Conservation (phyloP, 1,140 invertebrate genomes). For the Bombus polaris region DNA sequence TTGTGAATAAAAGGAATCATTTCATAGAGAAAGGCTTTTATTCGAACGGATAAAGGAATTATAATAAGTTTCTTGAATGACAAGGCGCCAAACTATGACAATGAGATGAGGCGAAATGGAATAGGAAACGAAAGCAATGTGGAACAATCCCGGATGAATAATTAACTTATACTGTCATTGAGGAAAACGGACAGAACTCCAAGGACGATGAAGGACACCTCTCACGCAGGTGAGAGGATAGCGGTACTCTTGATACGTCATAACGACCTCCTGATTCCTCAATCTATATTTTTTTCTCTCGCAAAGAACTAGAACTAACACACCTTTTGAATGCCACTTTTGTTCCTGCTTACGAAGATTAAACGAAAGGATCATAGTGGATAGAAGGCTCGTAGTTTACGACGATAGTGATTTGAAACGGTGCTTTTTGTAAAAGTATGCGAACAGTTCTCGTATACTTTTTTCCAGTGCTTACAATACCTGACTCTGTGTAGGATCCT, state of each 20-base stretch:
- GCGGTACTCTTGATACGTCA: constrained; percentile 59
- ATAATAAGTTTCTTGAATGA: background rate
- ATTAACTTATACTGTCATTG: constrained; percentile 48
- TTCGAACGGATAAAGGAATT: background rate
- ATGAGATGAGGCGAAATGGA: background rate
- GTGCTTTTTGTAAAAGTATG: background rate
- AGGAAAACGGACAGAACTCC: constrained; percentile 19
- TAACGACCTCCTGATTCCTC: constrained; percentile 46
- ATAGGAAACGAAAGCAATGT: constrained; percentile 16
- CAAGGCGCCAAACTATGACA: background rate
- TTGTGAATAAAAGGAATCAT: background rate
- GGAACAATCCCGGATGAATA: constrained; percentile 28
- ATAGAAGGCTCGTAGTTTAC: background rate
- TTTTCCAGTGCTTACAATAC: too few species aligned
- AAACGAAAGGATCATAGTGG: background rate
- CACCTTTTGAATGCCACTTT: background rate
- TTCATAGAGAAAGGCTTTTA: background rate
- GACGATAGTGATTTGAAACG: background rate
- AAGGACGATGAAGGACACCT: constrained; percentile 61
- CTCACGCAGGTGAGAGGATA: constrained; percentile 63
- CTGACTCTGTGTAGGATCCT: too few species aligned
- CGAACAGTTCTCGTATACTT: background rate
- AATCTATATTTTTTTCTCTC: background rate
- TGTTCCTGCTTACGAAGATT: background rate
- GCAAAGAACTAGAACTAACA: constrained; percentile 28